Percentiles rank a stretch among this genome's conserved stretches.
phyloP scores from a whole-genome alignment of 2,888 invertebrate genomes.

The Brachyptera putata region DNA sequence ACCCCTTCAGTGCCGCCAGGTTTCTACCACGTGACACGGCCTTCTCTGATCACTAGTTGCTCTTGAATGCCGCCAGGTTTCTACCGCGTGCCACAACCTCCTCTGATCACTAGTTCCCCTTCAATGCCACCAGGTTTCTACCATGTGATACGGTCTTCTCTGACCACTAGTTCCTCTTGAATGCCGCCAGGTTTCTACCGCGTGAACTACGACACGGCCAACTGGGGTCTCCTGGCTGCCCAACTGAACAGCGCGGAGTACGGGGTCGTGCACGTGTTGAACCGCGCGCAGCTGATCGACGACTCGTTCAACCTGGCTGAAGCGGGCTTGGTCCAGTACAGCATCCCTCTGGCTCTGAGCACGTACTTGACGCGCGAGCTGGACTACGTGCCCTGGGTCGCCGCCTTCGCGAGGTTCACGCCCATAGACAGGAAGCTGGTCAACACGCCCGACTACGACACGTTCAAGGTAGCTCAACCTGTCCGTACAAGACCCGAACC shows the following conservation, averaged over 20 bases:
- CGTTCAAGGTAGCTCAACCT: slow-evolving; percentile 25
- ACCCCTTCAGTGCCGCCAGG: no score
- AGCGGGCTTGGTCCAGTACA: slow-evolving; percentile 54
- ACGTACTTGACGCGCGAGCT: slow-evolving; percentile 58
- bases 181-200: slow-evolving; percentile 54
- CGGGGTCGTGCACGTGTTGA: slow-evolving; percentile 52
- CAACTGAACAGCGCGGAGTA: slow-evolving; percentile 44
- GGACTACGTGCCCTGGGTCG: slow-evolving; percentile 64
- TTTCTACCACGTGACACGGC: no score
- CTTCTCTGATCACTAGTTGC: no score
- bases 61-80: no score
- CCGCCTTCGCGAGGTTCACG: slow-evolving; percentile 48
- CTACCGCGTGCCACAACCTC: no score
- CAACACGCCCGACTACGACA: slow-evolving; percentile 8
- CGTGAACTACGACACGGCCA: slow-evolving; percentile 57
- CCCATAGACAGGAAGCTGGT: slow-evolving; percentile 38
- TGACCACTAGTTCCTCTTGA: no score
- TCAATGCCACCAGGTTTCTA: no score
- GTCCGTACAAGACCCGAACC: no score
- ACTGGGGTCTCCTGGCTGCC: slow-evolving; percentile 53
- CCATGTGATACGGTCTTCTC: not conserved
- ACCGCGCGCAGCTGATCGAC: slow-evolving; percentile 67
- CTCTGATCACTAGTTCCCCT: no score
- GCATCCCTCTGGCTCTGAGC: slow-evolving; percentile 57
- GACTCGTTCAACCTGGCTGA: slow-evolving; percentile 66